phyloP scores from a whole-genome alignment of 1,140 invertebrate species.

The Solenopsis invicta region DNA sequence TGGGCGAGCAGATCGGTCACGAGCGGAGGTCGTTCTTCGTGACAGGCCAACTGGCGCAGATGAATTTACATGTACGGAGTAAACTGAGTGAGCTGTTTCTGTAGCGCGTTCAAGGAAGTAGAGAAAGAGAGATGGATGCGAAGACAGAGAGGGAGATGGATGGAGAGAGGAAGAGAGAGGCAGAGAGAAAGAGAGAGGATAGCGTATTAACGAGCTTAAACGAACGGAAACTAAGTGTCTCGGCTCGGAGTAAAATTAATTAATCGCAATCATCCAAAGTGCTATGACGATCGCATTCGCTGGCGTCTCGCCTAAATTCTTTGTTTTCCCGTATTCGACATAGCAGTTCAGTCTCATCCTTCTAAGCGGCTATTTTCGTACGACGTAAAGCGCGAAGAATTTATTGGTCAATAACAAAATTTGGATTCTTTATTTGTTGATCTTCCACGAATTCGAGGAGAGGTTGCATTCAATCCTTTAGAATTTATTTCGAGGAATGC shows the following conservation, averaged over 20 bases:
- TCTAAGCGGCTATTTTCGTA: constrained; percentile 9
- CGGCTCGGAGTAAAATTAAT: constrained; percentile 86
- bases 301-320: constrained; percentile 76
- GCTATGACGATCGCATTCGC: constrained; percentile 80
- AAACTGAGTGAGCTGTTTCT: constrained; percentile 78
- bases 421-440: background rate
- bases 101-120: constrained; percentile 57
- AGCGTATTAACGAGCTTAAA: constrained; percentile 84
- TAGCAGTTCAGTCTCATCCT: constrained; percentile 14
- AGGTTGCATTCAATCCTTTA: background rate
- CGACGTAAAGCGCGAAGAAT: background rate
- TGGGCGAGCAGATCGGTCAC: constrained; percentile 69
- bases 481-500: background rate
- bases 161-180: constrained; percentile 25
- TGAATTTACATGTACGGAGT: constrained; percentile 78
- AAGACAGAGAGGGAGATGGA: constrained; percentile 19
- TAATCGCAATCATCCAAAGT: constrained; percentile 86
- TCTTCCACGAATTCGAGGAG: background rate
- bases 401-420: background rate
- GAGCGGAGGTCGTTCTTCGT: constrained; percentile 73
- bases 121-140: constrained; percentile 31
- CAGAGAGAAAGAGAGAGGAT: constrained; percentile 61
- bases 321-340: constrained; percentile 68
- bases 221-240: constrained; percentile 87
- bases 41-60: constrained; percentile 71